Conservation (phyloP, 92 coral and sea anemone genomes). For the Zoanthus gigantus region DNA sequence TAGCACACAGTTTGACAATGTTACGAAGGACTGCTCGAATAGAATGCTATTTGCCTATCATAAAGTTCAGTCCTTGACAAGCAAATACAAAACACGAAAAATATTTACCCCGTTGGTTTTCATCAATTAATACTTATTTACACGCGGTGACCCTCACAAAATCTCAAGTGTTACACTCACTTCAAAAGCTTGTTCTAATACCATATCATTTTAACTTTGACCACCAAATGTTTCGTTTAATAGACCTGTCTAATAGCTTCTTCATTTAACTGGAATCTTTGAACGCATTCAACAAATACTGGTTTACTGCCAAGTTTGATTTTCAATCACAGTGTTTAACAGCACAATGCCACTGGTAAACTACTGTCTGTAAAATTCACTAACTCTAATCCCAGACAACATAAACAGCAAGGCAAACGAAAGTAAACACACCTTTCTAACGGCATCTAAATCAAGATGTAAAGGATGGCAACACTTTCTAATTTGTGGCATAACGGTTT, state of each 20-base stretch:
- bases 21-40: not conserved
- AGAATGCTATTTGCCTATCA: not conserved
- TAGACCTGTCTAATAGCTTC: not conserved
- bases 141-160: conserved; percentile 34
- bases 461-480: conserved; percentile 43
- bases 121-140: conserved; percentile 38
- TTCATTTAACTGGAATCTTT: not conserved
- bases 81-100: conserved; percentile 19
- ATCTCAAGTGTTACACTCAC: conserved; percentile 43
- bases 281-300: not conserved
- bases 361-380: conserved; percentile 37
- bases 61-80: not conserved
- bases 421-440: conserved; percentile 46
- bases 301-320: conserved; percentile 5
- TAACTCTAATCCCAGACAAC: conserved; percentile 51
- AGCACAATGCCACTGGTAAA: not conserved
- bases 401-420: conserved; percentile 38
- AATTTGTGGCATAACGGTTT: conserved; percentile 32
- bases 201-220: conserved; percentile 22
- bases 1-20: not conserved
- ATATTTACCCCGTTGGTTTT: conserved; percentile 50
- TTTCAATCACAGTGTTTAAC: not conserved
- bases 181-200: conserved; percentile 34
- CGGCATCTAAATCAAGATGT: conserved; percentile 33
- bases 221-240: not conserved